These are phyloP conservation scores for Eciton burchellii DNA, from an alignment of 1,140 invertebrate species.

Conservation along the genomic window DNA sequence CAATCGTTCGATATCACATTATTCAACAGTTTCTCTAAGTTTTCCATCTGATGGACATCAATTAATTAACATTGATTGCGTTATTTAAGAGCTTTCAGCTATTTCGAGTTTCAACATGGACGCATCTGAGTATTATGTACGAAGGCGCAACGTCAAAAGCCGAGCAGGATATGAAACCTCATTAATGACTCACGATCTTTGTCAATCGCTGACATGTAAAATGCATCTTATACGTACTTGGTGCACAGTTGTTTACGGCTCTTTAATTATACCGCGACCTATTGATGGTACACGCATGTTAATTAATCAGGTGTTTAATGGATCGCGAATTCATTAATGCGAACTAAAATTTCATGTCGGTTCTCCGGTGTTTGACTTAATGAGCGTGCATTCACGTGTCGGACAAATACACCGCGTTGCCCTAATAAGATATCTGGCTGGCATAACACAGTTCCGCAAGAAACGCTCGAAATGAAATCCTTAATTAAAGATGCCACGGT, in stretches of 20 bases:
- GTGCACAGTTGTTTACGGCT: neutral
- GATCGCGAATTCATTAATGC: slow-evolving; percentile 7
- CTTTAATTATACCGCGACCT: neutral
- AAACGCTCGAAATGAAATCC: slow-evolving; percentile 52
- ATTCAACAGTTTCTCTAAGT: neutral
- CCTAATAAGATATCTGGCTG: slow-evolving; percentile 35
- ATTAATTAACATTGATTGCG: neutral
- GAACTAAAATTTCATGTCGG: slow-evolving; percentile 5
- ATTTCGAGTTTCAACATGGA: no score
- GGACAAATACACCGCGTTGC: neutral
- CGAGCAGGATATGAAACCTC: neutral
- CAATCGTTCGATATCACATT: neutral
- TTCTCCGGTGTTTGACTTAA: slow-evolving; percentile 25
- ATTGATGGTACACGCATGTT: neutral
- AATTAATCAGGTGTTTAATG: neutral
- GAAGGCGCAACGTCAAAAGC: neutral
- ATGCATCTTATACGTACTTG: neutral
- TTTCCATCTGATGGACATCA: neutral
- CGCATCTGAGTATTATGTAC: no score
- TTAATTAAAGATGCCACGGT: slow-evolving; percentile 64
- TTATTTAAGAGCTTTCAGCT: neutral
- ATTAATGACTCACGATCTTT: neutral
- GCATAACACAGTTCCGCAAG: slow-evolving; percentile 32
- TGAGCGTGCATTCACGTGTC: slow-evolving; percentile 5
- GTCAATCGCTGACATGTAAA: neutral